phyloP scores from a whole-genome alignment of 2,888 invertebrate species.

The Adelphocoris suturalis region DNA sequence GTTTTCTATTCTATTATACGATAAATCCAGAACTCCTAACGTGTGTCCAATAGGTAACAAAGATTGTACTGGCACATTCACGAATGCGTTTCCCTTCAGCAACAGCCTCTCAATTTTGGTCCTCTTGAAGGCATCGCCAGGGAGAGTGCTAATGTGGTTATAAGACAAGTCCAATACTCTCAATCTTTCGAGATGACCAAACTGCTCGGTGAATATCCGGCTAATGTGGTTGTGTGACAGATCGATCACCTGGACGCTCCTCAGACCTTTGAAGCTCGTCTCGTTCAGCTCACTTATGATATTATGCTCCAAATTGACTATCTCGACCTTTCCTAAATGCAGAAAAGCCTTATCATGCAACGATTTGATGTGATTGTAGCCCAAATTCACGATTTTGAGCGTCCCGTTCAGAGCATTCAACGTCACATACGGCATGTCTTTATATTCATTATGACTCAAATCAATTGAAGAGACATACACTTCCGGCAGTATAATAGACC shows the following conservation, averaged over 20 bases:
- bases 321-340: constrained; percentile 85
- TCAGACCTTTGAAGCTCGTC: constrained; percentile 87
- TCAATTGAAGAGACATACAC: constrained; percentile 86
- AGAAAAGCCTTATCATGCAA: constrained; percentile 88
- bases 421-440: constrained; percentile 83
- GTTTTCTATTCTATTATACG: constrained; percentile 90
- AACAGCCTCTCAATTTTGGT: constrained; percentile 90
- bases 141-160: constrained; percentile 86
- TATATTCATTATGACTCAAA: constrained; percentile 85
- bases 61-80: constrained; percentile 87
- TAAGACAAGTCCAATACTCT: constrained; percentile 86
- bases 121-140: constrained; percentile 88
- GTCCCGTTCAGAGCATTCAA: constrained; percentile 84
- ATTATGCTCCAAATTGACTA: constrained; percentile 87
- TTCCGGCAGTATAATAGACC: constrained; percentile 78
- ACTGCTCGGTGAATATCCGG: constrained; percentile 89
- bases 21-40: constrained; percentile 87
- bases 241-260: constrained; percentile 88
- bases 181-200: constrained; percentile 86
- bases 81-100: constrained; percentile 87
- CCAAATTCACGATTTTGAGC: constrained; percentile 85
- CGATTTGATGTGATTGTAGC: constrained; percentile 86
- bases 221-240: constrained; percentile 87
- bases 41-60: constrained; percentile 89
- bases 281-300: constrained; percentile 85